Evolutionary conservation across 2,888 invertebrate genomes (phyloP).

Genomic region (Limnephilus rhombicus): DNA sequence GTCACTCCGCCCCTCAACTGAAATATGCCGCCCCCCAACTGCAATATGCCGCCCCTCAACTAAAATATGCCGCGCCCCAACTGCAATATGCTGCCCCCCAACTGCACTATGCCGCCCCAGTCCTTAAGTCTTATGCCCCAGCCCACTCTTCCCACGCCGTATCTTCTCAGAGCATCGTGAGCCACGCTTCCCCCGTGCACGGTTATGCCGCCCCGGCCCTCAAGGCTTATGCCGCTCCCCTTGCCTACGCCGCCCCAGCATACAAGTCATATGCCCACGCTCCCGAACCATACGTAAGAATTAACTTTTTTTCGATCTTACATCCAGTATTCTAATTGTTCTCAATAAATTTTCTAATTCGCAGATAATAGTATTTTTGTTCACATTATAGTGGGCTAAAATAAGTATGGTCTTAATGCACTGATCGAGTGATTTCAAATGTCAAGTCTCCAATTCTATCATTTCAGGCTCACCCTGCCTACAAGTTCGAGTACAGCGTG

Average conservation of each 20-base stretch:
- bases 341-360: not conserved
- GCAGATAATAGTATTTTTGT: not conserved
- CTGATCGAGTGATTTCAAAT: not conserved
- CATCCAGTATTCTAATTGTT: not conserved
- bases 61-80: too few species aligned
- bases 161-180: slow-evolving; percentile 62
- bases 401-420: not conserved
- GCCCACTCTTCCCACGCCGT: slow-evolving; percentile 65
- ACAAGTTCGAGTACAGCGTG: slow-evolving; percentile 65
- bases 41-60: slow-evolving; percentile 63
- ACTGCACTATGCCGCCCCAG: slow-evolving; percentile 45
- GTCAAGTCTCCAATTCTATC: not conserved
- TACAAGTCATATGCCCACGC: slow-evolving; percentile 53
- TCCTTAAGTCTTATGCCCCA: slow-evolving; percentile 68
- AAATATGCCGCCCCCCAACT: slow-evolving; percentile 35
- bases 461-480: slow-evolving; percentile 62
- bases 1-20: slow-evolving; percentile 40
- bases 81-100: slow-evolving; percentile 37
- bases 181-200: slow-evolving; percentile 67
- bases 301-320: not conserved
- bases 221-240: slow-evolving; percentile 68
- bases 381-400: not conserved
- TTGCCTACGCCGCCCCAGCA: slow-evolving; percentile 68
- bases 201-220: slow-evolving; percentile 67
- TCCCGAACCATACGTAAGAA: slow-evolving; percentile 47